These are phyloP conservation scores for Cryptoblepharus egeriae DNA, from an alignment of 2,797 vertebrate species.

Conservation along the genomic window DNA sequence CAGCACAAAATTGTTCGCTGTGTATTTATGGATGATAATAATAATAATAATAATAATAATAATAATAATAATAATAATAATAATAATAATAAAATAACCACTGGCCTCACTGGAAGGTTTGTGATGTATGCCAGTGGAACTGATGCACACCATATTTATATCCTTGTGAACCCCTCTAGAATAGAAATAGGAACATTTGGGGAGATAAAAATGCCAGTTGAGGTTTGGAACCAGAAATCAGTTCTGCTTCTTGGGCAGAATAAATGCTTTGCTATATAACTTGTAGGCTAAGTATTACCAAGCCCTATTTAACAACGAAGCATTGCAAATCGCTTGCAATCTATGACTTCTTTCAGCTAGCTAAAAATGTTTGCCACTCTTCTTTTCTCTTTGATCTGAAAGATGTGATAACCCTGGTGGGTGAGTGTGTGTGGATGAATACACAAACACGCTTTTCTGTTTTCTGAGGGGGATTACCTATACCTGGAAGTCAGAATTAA, in stretches of 20 bases:
- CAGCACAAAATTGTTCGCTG: no score
- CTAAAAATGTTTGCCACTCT: background rate
- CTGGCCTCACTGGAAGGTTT: background rate
- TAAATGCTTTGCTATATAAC: background rate
- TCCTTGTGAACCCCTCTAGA: background rate
- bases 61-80: no score
- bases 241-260: background rate
- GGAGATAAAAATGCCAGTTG: background rate
- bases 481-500: constrained; percentile 48
- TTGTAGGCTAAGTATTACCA: background rate
- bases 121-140: background rate
- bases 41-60: no score
- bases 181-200: background rate
- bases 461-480: constrained; percentile 31
- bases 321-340: background rate
- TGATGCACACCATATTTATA: background rate
- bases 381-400: background rate
- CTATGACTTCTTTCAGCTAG: background rate
- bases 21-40: no score
- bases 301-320: background rate
- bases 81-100: background rate
- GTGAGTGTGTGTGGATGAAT: background rate
- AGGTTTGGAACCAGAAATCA: background rate
- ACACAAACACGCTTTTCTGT: background rate
- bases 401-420: background rate